Evolutionary conservation across 1,140 invertebrate genomes (phyloP), one percentile per base, ranked within the genome.

Genomic region (Bombus breviceps): DNA sequence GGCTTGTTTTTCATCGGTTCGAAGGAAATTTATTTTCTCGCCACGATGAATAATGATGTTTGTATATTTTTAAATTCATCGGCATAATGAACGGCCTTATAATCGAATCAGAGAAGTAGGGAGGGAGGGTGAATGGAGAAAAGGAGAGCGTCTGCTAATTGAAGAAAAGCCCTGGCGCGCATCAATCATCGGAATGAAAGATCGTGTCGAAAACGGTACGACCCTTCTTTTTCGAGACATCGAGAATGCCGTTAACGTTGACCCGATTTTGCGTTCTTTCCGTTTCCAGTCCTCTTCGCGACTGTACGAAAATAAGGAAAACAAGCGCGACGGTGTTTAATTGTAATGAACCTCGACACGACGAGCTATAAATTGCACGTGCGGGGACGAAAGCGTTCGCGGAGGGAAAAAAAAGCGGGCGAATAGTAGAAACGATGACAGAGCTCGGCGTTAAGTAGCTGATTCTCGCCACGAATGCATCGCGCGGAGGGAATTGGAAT

Each of bases 41-140:
- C 32, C 80, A 25, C 83, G 88, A 90, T 90, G 87, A 91, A 74
- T 87, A 85, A 88, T 90, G 89, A 59, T 86, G 81, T 88, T 91
- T 91, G 89, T 91, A 86, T 86, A 88, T 86, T 83, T 74, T 86
- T 80, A 82, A 85, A 90, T 88, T 83, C 78, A 77, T 77, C 83
- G 81, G 59, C 83, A 32, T 88, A 86, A 87, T 84, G 81, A 90
- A 85, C 73, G 89, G 53, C 5, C 32, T 25, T 32, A 69, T 87
- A 91, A 91, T 91, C 83, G 88, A 89, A 91, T 87, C 75, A 80
- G 64, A 41, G 79, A 64, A 85, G 72, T 69, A 74, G 68, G 22
- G 39, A n/a, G 12, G 34, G 41, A 5, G 34, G 39, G 2, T 32
- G 64, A 66, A 18, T 13, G 1, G 12, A 12, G 62, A 68, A 72